Conservation (phyloP, 64 coral and sea anemone genomes). For the Acropora tenuis region DNA sequence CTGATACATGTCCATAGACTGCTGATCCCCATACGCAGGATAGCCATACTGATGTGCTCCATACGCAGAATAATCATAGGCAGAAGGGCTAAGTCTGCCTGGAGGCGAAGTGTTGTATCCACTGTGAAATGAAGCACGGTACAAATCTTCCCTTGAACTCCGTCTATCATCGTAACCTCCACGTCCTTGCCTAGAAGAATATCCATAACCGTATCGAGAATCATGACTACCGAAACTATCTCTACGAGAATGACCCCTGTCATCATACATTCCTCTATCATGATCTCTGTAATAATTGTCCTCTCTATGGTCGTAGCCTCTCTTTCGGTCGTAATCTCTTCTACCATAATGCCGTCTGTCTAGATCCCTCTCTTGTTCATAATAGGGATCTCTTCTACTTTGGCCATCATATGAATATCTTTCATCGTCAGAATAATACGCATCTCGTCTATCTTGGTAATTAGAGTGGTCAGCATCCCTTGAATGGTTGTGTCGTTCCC, state of each 20-base stretch:
- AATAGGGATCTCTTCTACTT: conserved; percentile 11
- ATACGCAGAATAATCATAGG: conserved; percentile 24
- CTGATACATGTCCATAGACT: conserved; percentile 42
- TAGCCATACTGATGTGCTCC: conserved; percentile 14
- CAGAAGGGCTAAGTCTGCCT: neutral
- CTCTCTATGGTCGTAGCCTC: conserved; percentile 12
- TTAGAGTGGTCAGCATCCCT: neutral
- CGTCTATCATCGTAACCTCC: neutral
- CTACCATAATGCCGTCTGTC: neutral
- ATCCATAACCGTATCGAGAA: conserved; percentile 9
- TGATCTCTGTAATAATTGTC: neutral
- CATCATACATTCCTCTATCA: conserved; percentile 2
- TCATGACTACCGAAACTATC: conserved; percentile 16
- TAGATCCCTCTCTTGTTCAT: conserved; percentile 26
- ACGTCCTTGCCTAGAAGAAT: neutral
- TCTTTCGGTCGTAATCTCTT: conserved; percentile 3
- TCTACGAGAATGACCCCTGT: neutral
- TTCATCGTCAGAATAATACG: neutral
- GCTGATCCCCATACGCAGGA: conserved; percentile 11
- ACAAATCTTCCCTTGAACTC: conserved; percentile 19
- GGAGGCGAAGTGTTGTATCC: conserved; percentile 7
- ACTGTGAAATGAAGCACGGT: conserved; percentile 14
- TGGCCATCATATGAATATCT: neutral
- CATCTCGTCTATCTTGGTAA: neutral
- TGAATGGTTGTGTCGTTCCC: conserved; percentile 2